Conservation (phyloP, 2,888 invertebrate species). For the Parochlus steinenii region DNA sequence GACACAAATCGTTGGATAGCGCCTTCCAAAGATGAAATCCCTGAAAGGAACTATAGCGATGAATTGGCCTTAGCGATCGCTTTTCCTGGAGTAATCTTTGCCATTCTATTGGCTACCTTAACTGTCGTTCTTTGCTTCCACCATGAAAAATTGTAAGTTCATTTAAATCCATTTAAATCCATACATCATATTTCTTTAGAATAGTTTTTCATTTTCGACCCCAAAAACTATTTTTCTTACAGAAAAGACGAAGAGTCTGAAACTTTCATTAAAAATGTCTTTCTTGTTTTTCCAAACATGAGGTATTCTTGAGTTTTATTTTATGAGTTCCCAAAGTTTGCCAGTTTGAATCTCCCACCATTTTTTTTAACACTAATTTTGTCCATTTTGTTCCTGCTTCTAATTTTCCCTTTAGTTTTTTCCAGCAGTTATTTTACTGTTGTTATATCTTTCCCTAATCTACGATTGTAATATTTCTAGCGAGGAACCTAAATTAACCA, state of each 20-base stretch:
- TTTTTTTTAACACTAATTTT: slow-evolving; percentile 10
- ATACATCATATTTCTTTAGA: slow-evolving; percentile 3
- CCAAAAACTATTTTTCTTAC: slow-evolving; percentile 15
- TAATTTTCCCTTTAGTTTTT: slow-evolving; percentile 13
- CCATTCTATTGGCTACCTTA: slow-evolving; percentile 45
- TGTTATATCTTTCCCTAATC: slow-evolving; percentile 15
- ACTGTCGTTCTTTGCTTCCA: slow-evolving; percentile 60
- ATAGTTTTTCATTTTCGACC: slow-evolving; percentile 12
- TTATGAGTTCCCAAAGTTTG: slow-evolving; percentile 5
- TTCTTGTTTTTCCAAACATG: slow-evolving; percentile 7
- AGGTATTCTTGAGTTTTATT: background rate
- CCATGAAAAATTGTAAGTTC: slow-evolving; percentile 58
- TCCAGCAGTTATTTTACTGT: slow-evolving; percentile 15
- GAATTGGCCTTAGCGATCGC: slow-evolving; percentile 54
- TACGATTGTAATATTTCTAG: slow-evolving; percentile 18
- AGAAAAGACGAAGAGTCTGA: slow-evolving; percentile 24
- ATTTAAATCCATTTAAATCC: slow-evolving; percentile 11
- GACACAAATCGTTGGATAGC: slow-evolving; percentile 39
- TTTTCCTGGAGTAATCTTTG: slow-evolving; percentile 48
- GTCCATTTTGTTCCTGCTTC: slow-evolving; percentile 3
- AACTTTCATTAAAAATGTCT: slow-evolving; percentile 1
- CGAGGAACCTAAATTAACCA: slow-evolving; percentile 27
- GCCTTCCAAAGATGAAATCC: slow-evolving; percentile 40
- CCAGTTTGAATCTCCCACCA: slow-evolving; percentile 4
- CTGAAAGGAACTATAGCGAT: slow-evolving; percentile 48